A percentile compares a stretch with the other conserved stretches of the same genome.
phyloP scores from a whole-genome alignment of 1,140 invertebrate species.

The Lethrus apterus region DNA sequence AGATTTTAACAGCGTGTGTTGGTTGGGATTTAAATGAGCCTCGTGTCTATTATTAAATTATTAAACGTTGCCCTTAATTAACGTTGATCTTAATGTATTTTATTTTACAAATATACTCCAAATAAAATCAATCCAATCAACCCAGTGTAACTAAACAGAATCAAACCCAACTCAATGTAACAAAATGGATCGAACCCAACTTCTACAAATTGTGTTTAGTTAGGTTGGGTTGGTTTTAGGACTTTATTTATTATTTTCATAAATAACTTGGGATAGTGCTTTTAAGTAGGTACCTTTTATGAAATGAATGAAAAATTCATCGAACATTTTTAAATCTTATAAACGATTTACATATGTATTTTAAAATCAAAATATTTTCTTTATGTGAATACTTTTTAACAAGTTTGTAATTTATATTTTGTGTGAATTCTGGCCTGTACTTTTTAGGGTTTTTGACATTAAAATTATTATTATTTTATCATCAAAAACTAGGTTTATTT shows the following conservation, averaged over 20 bases:
- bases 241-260: background rate
- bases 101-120: no score
- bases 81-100: no score
- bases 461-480: no score
- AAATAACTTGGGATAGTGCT: background rate
- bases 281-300: background rate
- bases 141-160: background rate
- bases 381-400: no score
- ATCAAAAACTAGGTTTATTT: no score
- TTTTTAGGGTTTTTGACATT: no score
- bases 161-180: background rate
- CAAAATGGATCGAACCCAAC: background rate
- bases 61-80: background rate
- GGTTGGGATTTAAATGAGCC: background rate
- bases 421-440: no score
- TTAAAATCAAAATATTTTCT: no score
- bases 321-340: background rate
- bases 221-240: background rate
- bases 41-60: background rate
- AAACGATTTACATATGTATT: no score
- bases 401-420: no score
- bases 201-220: background rate
- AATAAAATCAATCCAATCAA: background rate
- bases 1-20: no score
- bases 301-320: background rate